Conservation (phyloP, 2,797 vertebrate genomes). For the Parotocinclus haroldoi region DNA sequence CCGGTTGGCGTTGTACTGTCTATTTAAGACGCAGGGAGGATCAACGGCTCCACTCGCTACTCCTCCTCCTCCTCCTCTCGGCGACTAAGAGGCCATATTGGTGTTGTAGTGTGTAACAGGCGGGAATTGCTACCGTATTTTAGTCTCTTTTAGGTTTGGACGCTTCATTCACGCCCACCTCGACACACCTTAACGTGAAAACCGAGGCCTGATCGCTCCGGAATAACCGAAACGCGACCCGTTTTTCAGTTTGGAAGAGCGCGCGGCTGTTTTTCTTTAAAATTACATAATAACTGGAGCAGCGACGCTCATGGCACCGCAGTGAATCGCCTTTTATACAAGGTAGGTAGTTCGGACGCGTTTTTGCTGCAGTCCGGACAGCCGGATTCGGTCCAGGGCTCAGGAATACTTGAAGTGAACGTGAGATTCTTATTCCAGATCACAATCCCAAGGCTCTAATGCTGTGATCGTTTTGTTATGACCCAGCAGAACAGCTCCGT, state of each 20-base stretch:
- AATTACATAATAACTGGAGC: not conserved
- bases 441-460: too few species aligned
- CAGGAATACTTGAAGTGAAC: too few species aligned
- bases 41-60: not conserved
- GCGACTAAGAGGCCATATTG: constrained; percentile 24
- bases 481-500: too few species aligned
- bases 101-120: not conserved
- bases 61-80: not conserved
- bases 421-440: too few species aligned
- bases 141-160: not conserved
- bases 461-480: too few species aligned
- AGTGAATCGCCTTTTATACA: not conserved
- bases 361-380: not conserved
- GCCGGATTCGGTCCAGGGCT: too few species aligned
- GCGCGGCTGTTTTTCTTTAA: not conserved
- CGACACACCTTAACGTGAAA: not conserved
- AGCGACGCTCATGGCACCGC: not conserved
- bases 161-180: not conserved
- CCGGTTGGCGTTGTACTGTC: constrained; percentile 8
- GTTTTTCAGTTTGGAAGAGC: not conserved
- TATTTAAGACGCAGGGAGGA: constrained; percentile 23
- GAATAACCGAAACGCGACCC: not conserved
- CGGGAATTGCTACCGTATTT: not conserved
- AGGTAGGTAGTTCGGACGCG: not conserved
- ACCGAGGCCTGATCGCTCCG: not conserved